A percentile compares a stretch with the other conserved stretches of the same genome.
These are phyloP conservation scores for Drosophila nigrodunni DNA, from an alignment of 1,140 invertebrate species.

Conservation along the genomic window DNA sequence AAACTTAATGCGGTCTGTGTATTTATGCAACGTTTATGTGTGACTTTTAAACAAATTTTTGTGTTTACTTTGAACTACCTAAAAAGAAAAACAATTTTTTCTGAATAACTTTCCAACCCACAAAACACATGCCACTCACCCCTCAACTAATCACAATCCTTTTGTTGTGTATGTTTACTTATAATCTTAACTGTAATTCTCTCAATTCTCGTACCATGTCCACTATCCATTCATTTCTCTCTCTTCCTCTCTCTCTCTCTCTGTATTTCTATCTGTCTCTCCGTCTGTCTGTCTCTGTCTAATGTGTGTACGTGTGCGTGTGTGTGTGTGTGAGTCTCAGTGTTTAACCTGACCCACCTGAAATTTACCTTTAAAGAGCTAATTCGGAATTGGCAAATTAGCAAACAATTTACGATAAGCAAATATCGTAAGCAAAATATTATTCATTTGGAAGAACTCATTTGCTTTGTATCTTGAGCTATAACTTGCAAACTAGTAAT, in stretches of 20 bases:
- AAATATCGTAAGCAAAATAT: constrained; percentile 16
- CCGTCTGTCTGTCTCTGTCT: constrained; percentile 1
- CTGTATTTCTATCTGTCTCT: constrained; percentile 40
- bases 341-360: constrained; percentile 50
- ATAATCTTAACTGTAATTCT: constrained; percentile 39
- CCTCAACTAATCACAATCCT: constrained; percentile 27
- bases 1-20: constrained; percentile 58
- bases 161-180: constrained; percentile 52
- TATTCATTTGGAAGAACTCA: constrained; percentile 61
- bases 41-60: constrained; percentile 66
- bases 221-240: constrained; percentile 52
- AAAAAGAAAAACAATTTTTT: constrained; percentile 17
- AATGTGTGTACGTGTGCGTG: background rate
- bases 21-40: constrained; percentile 83
- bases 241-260: constrained; percentile 40
- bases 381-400: constrained; percentile 75
- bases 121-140: constrained; percentile 28
- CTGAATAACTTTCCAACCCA: constrained; percentile 44
- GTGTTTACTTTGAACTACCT: constrained; percentile 53
- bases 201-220: constrained; percentile 50
- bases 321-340: constrained; percentile 30
- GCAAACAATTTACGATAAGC: constrained; percentile 39
- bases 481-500: constrained; percentile 56
- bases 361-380: constrained; percentile 56
- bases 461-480: constrained; percentile 78